Conservation (phyloP, 2,797 vertebrate species). For the Varecia variegata region DNA sequence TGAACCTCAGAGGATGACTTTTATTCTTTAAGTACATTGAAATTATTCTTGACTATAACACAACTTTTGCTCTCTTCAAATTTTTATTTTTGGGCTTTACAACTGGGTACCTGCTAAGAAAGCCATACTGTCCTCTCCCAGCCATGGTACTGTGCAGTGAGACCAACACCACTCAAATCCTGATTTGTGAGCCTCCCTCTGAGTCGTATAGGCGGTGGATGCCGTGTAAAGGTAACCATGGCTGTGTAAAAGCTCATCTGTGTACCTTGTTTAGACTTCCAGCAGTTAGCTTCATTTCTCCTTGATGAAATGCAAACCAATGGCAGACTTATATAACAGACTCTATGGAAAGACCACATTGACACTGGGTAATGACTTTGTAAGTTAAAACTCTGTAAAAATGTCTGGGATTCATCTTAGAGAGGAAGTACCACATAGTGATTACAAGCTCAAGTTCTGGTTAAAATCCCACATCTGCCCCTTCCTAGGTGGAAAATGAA, state of each 20-base stretch:
- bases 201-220: not conserved
- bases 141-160: not conserved
- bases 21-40: conserved; percentile 69
- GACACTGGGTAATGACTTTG: not conserved
- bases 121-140: not conserved
- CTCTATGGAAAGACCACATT: not conserved
- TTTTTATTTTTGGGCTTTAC: conserved; percentile 41
- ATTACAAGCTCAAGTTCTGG: not conserved
- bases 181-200: not conserved
- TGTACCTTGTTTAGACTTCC: not conserved
- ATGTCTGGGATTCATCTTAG: not conserved
- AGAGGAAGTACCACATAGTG: not conserved
- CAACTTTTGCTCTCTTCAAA: conserved; percentile 59
- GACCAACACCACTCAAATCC: not conserved
- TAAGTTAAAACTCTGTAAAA: not conserved
- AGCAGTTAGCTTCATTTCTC: not conserved
- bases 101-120: conserved; percentile 41
- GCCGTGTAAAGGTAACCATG: not conserved
- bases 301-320: not conserved
- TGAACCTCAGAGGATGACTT: conserved; percentile 76
- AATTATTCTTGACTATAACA: conserved; percentile 74
- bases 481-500: not conserved
- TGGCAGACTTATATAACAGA: not conserved
- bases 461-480: not conserved
- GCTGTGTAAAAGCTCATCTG: not conserved